Evolutionary conservation across 2,888 invertebrate genomes (phyloP).

Genomic region (Schizotus pectinicornis): DNA sequence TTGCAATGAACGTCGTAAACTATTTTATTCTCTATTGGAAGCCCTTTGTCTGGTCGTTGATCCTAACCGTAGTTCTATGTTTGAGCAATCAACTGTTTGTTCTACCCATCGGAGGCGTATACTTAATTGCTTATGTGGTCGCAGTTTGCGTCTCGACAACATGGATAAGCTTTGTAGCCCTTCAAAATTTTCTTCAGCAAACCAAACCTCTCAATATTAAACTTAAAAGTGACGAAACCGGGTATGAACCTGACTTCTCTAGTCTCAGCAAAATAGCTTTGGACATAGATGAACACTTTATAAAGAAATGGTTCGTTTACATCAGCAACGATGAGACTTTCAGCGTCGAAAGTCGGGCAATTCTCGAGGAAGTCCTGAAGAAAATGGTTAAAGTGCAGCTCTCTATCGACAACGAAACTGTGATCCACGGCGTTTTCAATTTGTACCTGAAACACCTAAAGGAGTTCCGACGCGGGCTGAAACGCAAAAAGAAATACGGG

Average conservation of each 20-base stretch:
- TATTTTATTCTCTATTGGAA: constrained; percentile 23
- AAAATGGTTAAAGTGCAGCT: constrained; percentile 54
- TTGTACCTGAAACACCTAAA: constrained; percentile 67
- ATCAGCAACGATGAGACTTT: constrained; percentile 60
- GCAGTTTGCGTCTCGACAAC: constrained; percentile 13
- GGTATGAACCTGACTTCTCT: constrained; percentile 32
- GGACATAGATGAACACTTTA: constrained; percentile 60
- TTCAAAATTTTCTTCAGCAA: constrained; percentile 62
- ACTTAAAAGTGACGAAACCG: constrained; percentile 8
- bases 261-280: constrained; percentile 50
- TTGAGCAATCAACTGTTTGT: constrained; percentile 11
- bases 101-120: constrained; percentile 19
- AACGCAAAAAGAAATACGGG: constrained; percentile 62
- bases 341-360: constrained; percentile 54
- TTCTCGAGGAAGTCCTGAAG: constrained; percentile 57
- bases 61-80: constrained; percentile 8
- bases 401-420: constrained; percentile 55
- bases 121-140: constrained; percentile 19
- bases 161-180: constrained; percentile 61
- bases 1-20: constrained; percentile 12
- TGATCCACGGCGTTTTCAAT: constrained; percentile 59
- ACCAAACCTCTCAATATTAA: constrained; percentile 57
- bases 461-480: constrained; percentile 68
- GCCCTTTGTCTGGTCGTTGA: constrained; percentile 8
- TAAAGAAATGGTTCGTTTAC: constrained; percentile 61